These are phyloP conservation scores for Pristionchus mayeri DNA, from an alignment of 2,888 invertebrate genomes.

Conservation along the genomic window DNA sequence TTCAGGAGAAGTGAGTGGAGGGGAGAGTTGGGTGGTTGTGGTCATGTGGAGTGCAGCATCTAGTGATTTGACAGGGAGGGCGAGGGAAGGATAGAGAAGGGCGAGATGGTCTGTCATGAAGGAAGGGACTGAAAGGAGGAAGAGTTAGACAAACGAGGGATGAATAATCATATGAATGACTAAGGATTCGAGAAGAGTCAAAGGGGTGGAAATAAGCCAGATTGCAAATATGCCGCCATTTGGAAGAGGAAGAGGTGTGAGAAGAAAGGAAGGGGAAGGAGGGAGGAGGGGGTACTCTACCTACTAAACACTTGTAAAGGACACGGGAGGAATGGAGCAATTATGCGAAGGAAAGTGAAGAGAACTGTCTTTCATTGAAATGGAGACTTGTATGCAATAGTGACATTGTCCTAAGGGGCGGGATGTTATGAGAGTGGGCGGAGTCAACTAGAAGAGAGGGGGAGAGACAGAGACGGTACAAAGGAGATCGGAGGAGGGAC, in stretches of 20 bases:
- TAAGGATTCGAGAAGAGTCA: conserved; percentile 45
- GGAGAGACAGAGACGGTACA: conserved; percentile 32
- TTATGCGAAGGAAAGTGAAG: conserved; percentile 37
- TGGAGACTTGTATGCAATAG: conserved; percentile 36
- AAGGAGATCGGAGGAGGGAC: neutral
- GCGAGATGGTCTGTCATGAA: conserved; percentile 39
- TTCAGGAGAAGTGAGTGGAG: conserved; percentile 40
- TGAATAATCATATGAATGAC: conserved; percentile 49
- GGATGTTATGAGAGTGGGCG: conserved; percentile 18
- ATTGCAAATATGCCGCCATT: conserved; percentile 50
- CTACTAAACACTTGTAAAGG: conserved; percentile 48
- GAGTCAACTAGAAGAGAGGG: neutral
- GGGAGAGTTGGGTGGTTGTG: conserved; percentile 22
- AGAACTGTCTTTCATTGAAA: conserved; percentile 45
- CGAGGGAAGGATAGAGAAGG: conserved; percentile 42
- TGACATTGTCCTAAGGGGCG: conserved; percentile 46
- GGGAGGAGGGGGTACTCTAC: conserved; percentile 32
- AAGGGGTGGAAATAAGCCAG: conserved; percentile 48
- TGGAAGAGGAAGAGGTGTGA: conserved; percentile 42
- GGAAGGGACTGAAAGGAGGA: conserved; percentile 43
- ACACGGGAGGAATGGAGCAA: conserved; percentile 43
- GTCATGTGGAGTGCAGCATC: conserved; percentile 7
- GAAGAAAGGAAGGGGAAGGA: conserved; percentile 7
- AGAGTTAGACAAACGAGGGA: conserved; percentile 21
- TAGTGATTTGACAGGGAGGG: conserved; percentile 28